Conservation (phyloP, 2,113 vertebrate species). For the Chionodraco myersi region DNA sequence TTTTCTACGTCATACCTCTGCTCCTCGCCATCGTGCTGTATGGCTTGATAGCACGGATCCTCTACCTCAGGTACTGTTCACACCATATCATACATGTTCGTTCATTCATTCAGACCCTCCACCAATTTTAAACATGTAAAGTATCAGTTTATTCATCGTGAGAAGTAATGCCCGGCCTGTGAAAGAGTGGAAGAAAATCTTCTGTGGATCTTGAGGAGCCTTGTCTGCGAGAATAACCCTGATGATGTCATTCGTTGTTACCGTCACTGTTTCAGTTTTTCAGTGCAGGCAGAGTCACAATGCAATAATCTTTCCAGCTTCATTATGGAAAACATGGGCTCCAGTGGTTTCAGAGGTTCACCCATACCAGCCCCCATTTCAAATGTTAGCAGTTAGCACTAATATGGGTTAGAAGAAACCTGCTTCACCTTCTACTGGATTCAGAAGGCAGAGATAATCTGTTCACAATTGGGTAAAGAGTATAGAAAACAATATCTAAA, state of each 20-base stretch:
- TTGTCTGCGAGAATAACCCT: neutral
- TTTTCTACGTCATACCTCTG: slow-evolving; percentile 86
- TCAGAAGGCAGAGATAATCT: no score
- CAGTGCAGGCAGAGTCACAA: neutral
- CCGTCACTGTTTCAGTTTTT: no score
- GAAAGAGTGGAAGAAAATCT: neutral
- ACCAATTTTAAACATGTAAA: neutral
- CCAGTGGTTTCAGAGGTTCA: neutral
- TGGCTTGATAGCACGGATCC: slow-evolving; percentile 83
- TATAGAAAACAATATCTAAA: no score
- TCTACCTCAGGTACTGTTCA: slow-evolving; percentile 76
- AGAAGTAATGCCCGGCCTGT: neutral
- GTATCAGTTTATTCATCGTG: neutral
- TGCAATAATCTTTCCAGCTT: neutral
- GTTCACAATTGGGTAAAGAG: no score
- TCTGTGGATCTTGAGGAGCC: neutral
- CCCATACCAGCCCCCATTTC: no score
- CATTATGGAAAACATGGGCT: neutral
- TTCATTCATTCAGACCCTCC: neutral
- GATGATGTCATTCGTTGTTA: neutral
- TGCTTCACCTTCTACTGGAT: no score
- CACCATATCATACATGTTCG: neutral
- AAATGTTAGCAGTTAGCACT: no score
- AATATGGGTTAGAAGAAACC: no score
- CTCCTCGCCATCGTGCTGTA: slow-evolving; percentile 85